These are phyloP conservation scores for Coranthus polyacanthus DNA, from an alignment of 2,797 vertebrate species.

Conservation along the genomic window DNA sequence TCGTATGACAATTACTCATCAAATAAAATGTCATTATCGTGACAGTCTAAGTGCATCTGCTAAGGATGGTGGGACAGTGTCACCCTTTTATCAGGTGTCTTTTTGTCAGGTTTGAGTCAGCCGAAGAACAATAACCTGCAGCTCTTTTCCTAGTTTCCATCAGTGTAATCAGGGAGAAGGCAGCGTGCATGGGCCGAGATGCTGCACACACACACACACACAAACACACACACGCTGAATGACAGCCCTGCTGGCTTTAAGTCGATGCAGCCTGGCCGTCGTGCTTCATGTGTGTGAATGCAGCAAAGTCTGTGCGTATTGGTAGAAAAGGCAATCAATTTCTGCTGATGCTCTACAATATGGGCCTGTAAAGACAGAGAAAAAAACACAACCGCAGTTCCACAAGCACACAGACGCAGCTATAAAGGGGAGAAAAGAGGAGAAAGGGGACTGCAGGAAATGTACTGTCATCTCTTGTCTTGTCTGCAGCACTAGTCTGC, in stretches of 20 bases:
- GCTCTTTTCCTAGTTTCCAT: conserved; percentile 42
- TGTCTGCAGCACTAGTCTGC: conserved; percentile 29
- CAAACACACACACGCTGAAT: conserved; percentile 24
- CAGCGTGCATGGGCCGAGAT: conserved; percentile 20
- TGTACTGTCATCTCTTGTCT: conserved; percentile 53
- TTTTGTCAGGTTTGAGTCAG: conserved; percentile 40
- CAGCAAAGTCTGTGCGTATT: conserved; percentile 21
- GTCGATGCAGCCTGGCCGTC: conserved; percentile 45
- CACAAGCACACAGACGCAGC: conserved; percentile 19
- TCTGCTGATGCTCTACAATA: conserved; percentile 65
- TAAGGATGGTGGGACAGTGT: not conserved
- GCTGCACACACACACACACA: conserved; percentile 19
- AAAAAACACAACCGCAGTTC: not conserved
- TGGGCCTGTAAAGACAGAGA: conserved; percentile 26
- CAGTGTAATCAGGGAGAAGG: conserved; percentile 48
- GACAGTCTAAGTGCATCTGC: no score
- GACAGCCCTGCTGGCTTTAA: conserved; percentile 13
- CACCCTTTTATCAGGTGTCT: conserved; percentile 32
- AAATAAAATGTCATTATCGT: no score
- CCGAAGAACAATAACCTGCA: conserved; percentile 47
- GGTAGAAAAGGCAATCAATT: conserved; percentile 59
- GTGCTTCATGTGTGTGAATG: conserved; percentile 30
- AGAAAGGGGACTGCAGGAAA: conserved; percentile 52
- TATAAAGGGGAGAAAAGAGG: conserved; percentile 39
- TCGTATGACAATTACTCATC: no score